These are phyloP conservation scores for Scolopax mira DNA, from an alignment of 2,113 vertebrate genomes.

Conservation along the genomic window DNA sequence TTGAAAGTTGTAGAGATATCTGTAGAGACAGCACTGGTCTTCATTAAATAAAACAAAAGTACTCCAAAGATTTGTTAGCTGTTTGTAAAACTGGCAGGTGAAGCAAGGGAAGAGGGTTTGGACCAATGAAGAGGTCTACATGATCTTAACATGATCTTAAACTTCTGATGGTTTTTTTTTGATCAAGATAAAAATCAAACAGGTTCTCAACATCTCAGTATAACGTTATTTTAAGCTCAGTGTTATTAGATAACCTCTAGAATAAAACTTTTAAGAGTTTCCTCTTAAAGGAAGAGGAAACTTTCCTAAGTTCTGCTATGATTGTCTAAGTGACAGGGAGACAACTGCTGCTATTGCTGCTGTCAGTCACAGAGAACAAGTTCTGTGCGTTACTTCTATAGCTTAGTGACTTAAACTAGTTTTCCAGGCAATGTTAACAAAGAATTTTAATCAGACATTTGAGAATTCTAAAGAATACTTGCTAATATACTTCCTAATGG, in stretches of 20 bases:
- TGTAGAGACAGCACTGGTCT: neutral
- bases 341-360: neutral
- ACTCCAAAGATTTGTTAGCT: neutral
- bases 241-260: neutral
- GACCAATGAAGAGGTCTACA: neutral
- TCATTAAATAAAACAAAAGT: neutral
- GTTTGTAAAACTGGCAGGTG: neutral
- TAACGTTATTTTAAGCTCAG: neutral
- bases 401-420: neutral
- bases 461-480: neutral
- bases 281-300: no score
- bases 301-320: neutral
- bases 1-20: neutral
- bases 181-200: neutral
- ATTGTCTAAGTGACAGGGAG: neutral
- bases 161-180: neutral
- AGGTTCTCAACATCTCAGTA: neutral
- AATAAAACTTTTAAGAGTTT: neutral
- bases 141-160: neutral
- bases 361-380: neutral
- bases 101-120: neutral
- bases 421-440: neutral
- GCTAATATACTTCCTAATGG: neutral
- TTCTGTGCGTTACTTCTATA: neutral
- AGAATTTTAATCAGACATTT: neutral